Evolutionary conservation across 2,888 invertebrate species (phyloP).

Genomic region (Leptura quadrifasciata): DNA sequence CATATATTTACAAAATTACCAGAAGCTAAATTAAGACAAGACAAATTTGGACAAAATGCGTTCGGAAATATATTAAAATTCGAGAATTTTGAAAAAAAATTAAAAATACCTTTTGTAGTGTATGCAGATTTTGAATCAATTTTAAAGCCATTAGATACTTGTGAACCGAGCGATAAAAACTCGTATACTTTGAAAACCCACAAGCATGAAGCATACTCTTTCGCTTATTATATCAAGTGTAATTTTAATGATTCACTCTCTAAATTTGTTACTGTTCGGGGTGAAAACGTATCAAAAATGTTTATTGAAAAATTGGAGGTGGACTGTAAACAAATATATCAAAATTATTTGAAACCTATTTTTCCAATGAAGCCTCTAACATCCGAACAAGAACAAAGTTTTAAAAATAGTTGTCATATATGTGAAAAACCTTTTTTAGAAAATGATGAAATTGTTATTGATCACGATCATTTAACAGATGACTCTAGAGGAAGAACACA

Average conservation of each 20-base stretch:
- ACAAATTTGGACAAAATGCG: conserved; percentile 34
- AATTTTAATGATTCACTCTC: conserved; percentile 32
- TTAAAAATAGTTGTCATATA: no score
- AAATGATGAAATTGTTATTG: conserved; percentile 3
- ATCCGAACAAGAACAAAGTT: no score
- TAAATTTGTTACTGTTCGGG: conserved; percentile 21
- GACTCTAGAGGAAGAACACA: no score
- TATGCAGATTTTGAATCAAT: conserved; percentile 56
- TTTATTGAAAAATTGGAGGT: conserved; percentile 26
- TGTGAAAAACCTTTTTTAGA: conserved; percentile 38
- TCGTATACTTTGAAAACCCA: conserved; percentile 46
- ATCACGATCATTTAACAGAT: no score
- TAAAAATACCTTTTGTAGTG: conserved; percentile 51
- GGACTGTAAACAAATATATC: conserved; percentile 16
- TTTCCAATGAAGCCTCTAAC: conserved; percentile 4
- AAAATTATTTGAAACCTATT: conserved; percentile 29
- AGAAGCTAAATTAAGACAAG: conserved; percentile 12
- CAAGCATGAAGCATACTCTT: conserved; percentile 30
- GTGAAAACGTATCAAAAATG: conserved; percentile 29
- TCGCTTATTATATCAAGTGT: conserved; percentile 39
- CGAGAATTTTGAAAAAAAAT: conserved; percentile 52
- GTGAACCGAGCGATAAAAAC: conserved; percentile 47
- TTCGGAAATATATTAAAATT: conserved; percentile 50
- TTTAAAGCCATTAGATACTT: conserved; percentile 46
- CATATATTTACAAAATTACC: conserved; percentile 30